phyloP scores from a whole-genome alignment of 2,113 vertebrate species.

The Vulpes ferrilata region DNA sequence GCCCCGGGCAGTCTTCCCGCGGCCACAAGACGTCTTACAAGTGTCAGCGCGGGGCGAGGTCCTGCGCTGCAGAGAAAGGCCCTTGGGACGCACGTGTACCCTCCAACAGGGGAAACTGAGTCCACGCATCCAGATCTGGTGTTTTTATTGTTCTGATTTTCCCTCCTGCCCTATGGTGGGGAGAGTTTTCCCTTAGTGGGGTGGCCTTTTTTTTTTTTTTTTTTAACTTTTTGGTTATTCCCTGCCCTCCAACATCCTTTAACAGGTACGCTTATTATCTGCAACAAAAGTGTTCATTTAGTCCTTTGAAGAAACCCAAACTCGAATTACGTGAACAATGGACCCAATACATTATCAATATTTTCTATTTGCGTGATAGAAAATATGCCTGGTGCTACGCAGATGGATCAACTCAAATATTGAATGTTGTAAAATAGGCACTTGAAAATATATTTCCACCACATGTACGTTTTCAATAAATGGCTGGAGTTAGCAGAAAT shows the following conservation, averaged over 20 bases:
- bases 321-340: background rate
- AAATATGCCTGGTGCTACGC: background rate
- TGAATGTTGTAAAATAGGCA: background rate
- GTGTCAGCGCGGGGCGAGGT: background rate
- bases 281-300: constrained; percentile 15
- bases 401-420: constrained; percentile 24
- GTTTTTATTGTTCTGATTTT: background rate
- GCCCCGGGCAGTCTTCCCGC: fast-evolving
- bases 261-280: background rate
- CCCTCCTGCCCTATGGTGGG: background rate
- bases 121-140: background rate
- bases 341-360: background rate
- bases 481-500: constrained; percentile 35
- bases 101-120: background rate
- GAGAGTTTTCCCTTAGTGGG: background rate
- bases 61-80: background rate
- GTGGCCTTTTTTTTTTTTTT: background rate
- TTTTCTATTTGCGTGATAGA: constrained; percentile 39
- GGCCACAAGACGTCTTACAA: background rate
- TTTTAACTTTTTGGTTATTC: background rate
- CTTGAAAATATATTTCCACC: background rate
- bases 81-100: background rate
- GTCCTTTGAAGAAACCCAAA: background rate
- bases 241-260: background rate
- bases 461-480: constrained; percentile 59